Evolutionary conservation across 92 coral and sea anemone species (phyloP).

Genomic region (Epizoanthus rinbou): DNA sequence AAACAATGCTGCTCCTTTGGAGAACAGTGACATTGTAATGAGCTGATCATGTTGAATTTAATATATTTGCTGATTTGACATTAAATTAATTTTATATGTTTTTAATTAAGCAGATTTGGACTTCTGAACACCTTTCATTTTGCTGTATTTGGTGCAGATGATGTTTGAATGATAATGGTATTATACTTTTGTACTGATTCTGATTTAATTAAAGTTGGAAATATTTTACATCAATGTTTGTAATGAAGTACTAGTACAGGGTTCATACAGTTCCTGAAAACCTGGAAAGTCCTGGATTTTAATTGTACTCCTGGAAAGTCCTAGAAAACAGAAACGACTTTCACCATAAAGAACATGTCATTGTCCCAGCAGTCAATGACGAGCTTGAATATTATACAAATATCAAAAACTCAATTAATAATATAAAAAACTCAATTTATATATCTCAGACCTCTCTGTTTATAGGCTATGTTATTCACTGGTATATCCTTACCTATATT

Average conservation of each 20-base stretch:
- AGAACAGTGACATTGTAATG: not conserved
- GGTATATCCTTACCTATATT: too few relatives aligned
- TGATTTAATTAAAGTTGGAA: conserved; percentile 31
- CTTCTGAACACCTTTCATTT: too few relatives aligned
- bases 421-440: too few relatives aligned
- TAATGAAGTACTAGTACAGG: too few relatives aligned
- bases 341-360: conserved; percentile 6
- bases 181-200: conserved; percentile 11
- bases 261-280: too few relatives aligned
- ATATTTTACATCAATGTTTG: conserved; percentile 5
- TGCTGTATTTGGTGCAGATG: too few relatives aligned
- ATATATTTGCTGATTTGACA: conserved; percentile 7
- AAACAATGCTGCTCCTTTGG: conserved; percentile 1
- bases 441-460: too few relatives aligned
- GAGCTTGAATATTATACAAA: conserved; percentile 13
- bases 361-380: conserved; percentile 1
- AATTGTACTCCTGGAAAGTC: not conserved
- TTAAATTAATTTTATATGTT: conserved; percentile 1
- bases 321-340: conserved; percentile 9
- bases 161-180: not conserved
- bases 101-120: not conserved
- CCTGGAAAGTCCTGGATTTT: too few relatives aligned
- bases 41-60: conserved; percentile 5
- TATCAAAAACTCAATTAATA: not conserved
- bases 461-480: too few relatives aligned